Conservation (phyloP, 2,888 invertebrate genomes). For the Sabellastarte sp. region DNA sequence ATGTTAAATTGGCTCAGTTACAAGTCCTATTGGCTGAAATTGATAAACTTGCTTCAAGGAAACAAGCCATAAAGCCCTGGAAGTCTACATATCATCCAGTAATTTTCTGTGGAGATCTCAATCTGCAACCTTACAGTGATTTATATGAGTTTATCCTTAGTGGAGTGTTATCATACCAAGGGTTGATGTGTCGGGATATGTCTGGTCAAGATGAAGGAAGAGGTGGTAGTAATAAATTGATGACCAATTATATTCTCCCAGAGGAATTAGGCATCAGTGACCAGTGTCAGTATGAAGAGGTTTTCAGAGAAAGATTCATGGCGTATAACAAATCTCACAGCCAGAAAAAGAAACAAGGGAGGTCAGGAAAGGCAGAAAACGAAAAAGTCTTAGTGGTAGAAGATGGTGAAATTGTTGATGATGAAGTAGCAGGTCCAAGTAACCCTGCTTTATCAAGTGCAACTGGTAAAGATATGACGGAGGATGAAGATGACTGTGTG, state of each 20-base stretch:
- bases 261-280: constrained; percentile 59
- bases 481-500: too few species aligned
- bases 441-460: too few species aligned
- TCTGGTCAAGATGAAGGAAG: constrained; percentile 44
- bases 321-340: not conserved
- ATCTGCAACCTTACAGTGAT: constrained; percentile 74
- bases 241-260: constrained; percentile 49
- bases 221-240: constrained; percentile 24
- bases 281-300: constrained; percentile 56
- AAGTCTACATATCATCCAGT: constrained; percentile 68
- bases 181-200: constrained; percentile 41
- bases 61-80: not conserved
- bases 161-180: constrained; percentile 65
- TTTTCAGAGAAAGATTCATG: constrained; percentile 11
- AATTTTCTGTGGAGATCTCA: constrained; percentile 91
- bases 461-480: too few species aligned
- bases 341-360: not conserved
- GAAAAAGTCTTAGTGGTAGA: too few species aligned
- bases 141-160: constrained; percentile 71
- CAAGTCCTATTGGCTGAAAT: constrained; percentile 82
- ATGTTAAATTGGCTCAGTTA: constrained; percentile 85
- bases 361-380: too few species aligned
- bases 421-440: not conserved
- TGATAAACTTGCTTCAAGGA: constrained; percentile 67
- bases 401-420: not conserved